phyloP scores from a whole-genome alignment of 2,888 invertebrate genomes.

The Anoplius nigerrimus region DNA sequence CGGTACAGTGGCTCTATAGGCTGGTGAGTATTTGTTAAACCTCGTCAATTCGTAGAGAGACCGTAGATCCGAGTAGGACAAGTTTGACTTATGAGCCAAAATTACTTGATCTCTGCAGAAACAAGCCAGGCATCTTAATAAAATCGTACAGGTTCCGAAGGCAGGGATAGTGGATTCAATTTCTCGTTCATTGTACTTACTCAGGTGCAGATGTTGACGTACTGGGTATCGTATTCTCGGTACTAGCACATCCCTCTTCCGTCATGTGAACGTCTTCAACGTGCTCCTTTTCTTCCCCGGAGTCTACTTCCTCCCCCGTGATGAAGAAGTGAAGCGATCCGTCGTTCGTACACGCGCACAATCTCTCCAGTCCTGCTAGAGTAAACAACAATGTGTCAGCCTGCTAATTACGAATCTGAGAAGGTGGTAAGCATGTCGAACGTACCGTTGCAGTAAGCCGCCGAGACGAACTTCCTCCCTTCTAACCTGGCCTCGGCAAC shows the following conservation, averaged over 20 bases:
- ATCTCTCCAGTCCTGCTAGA: slow-evolving; percentile 83
- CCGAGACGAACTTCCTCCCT: slow-evolving; percentile 85
- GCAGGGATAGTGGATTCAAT: neutral
- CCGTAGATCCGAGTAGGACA: slow-evolving; percentile 80
- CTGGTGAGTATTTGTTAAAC: slow-evolving; percentile 82
- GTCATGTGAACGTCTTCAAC: slow-evolving; percentile 77
- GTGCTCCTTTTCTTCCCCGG: slow-evolving; percentile 84
- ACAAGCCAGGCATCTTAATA: neutral
- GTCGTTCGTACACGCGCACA: slow-evolving; percentile 88
- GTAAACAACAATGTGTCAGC: slow-evolving; percentile 36
- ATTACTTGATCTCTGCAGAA: slow-evolving; percentile 63
- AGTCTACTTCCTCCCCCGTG: slow-evolving; percentile 85
- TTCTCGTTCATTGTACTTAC: slow-evolving; percentile 48
- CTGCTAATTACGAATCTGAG: slow-evolving; percentile 6
- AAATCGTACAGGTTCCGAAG: too few species aligned
- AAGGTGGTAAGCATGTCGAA: too few species aligned
- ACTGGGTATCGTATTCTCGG: slow-evolving; percentile 64
- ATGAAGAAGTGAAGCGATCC: slow-evolving; percentile 91
- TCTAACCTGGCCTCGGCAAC: slow-evolving; percentile 83
- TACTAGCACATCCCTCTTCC: slow-evolving; percentile 51
- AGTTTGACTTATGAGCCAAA: slow-evolving; percentile 78
- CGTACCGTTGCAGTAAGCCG: slow-evolving; percentile 89
- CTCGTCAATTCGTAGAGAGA: slow-evolving; percentile 85
- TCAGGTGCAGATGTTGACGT: slow-evolving; percentile 68
- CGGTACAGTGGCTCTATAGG: slow-evolving; percentile 92